Evolutionary conservation across 2,113 vertebrate genomes (phyloP), one percentile per base, ranked within the genome.

Genomic region (Penelope pileata): DNA sequence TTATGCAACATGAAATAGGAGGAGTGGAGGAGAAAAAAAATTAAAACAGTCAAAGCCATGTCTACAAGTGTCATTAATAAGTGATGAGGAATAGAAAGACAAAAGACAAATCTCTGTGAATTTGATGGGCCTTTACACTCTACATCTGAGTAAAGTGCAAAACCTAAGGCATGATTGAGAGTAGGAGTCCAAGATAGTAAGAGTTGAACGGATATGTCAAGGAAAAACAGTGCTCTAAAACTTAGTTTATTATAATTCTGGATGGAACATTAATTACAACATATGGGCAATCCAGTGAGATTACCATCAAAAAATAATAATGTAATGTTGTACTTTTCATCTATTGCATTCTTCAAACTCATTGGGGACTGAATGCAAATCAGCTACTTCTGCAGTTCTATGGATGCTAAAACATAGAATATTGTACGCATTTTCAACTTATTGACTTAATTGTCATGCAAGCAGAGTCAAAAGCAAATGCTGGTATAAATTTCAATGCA

Each of bases 61-160:
- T 83, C 95, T 95, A 36, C 7, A 8, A 72, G 62, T 96, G 97
- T 97, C 96, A 97, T 45, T 97, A 95, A 96, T 96, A 97, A 98
- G 66, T 96, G 97, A 97, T 90, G 96, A 94, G 72, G 85, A 94
- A 38, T 83, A 21, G 42, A 95, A 84, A 97, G 93, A 97, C 94
- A 97, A 96, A 97, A 96, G 88, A 91, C 68, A 87, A 74, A 77
- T 96, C 91, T 95, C 68, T 83, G 34, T 23, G 29, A 27, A 36
- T 96, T 93, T 97, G 70, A 97, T 94, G 72, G 79, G 62, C 11
- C 70, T 96, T 97, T 92, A 87, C 96, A 63, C 93, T 79, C 60
- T 91, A 85, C 84, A 95, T 94, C 87, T 96, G 77, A 42, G 51
- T 86, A 88, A 95, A 96, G 53, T 93, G 63, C 47, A 96, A 97